Base-by-base conservation (phyloP, 1,140 invertebrate species). In the Drosophila repletoides region DNA sequence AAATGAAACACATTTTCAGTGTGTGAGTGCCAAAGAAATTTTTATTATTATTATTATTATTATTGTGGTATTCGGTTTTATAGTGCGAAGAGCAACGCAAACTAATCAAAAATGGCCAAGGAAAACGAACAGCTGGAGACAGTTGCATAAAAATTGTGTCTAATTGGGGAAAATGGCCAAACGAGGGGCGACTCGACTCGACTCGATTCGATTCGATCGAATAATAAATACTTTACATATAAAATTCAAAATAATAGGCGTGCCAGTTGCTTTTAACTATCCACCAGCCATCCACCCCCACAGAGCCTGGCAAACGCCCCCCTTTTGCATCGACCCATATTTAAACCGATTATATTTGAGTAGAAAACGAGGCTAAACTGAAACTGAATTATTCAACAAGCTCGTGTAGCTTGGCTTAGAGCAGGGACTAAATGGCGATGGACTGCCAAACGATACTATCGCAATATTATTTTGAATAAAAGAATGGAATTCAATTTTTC, bases 1-100 rank as follows among this genome's bases (percentile, higher is more conserved):
- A 72, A 81, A 80, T 76, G 77, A 83, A 81, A 72, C 72, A 83
- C 73, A 73, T 76, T 80, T 80, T 56, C n/a, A n/a, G 55, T 70
- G 36, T 63, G 46, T 59, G 55, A 55, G 70, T 34, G 33, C n/a
- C 10, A 46, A 14, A 28, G 38, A 48, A 48, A 24, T 40, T 31
- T 17, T 61, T 46, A 51, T 66, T 43, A 29, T 45, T 56, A 49
- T 52, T 48, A 24, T 51, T 72, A 46, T 53, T 58, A 45, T 70
- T 61, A 67, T 79, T 60, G 24, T 53, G 9, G 6, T 10, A 45
- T 51, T 36, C 21, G 4, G 7, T 24, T 26, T 10, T 0, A 21
- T 24, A 22, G 31, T 34, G 12, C 22, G 31, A 38, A 26, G 38
- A 12, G 29, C 41, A 46, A 19, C 9, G 31, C 5, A 19, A 55